Percentiles rank a stretch among this genome's conserved stretches.
phyloP scores from a whole-genome alignment of 2,113 vertebrate genomes.

The Heterotis niloticus region DNA sequence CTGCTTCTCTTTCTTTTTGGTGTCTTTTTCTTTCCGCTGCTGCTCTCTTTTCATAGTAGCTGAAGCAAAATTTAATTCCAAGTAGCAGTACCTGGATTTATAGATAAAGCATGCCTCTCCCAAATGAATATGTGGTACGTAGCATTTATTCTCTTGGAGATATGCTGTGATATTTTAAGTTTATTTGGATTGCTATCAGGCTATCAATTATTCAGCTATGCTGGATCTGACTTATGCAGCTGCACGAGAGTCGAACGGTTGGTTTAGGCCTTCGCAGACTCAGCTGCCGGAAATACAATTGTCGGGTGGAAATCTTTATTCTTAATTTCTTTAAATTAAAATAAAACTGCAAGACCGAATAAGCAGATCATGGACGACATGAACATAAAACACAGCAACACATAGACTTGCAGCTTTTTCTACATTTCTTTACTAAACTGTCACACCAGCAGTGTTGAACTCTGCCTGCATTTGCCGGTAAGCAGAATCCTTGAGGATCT shows the following conservation, averaged over 20 bases:
- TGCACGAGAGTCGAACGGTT: not conserved
- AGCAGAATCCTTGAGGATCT: not conserved
- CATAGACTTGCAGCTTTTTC: no score
- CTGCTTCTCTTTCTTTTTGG: conserved; percentile 1
- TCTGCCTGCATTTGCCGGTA: no score
- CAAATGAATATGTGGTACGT: not conserved
- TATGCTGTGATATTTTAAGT: not conserved
- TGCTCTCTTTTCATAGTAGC: not conserved
- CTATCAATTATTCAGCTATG: not conserved
- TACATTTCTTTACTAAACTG: no score
- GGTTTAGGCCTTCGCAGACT: not conserved
- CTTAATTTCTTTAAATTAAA: no score
- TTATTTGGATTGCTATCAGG: not conserved
- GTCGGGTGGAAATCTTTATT: no score
- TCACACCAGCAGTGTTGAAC: no score
- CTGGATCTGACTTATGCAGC: not conserved
- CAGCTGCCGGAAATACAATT: not conserved
- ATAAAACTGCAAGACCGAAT: no score
- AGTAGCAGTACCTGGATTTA: not conserved
- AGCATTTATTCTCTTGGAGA: not conserved
- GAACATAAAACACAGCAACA: no score
- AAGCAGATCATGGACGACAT: no score
- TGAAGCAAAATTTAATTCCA: not conserved
- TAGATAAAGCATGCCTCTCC: not conserved
- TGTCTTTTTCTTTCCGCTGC: conserved; percentile 6